Evolutionary conservation across 2,888 invertebrate genomes (phyloP), one percentile per base, ranked within the genome.

Genomic region (Drosophila silvestris): DNA sequence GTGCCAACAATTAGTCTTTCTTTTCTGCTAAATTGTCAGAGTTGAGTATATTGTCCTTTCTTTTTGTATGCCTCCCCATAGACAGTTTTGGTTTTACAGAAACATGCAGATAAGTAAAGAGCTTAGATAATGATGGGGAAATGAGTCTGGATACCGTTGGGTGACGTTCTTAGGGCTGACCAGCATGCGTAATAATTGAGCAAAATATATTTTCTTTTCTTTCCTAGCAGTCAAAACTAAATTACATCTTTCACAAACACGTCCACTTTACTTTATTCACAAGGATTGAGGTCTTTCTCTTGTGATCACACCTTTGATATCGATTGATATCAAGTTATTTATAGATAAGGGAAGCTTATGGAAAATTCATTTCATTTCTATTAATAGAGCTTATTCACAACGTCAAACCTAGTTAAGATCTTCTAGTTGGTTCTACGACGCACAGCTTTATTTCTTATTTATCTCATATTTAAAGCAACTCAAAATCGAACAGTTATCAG

Each of bases 1-100:
- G 56, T 62, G 58, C 41, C 37, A 69, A 64, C 41, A 58, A 58
- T 58, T 58, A 58, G 32, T 58, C 44, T 32, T 70, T 70, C 54
- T 62, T 71, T 62, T 66, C 60, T 62, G 70, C 50, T 39, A 75
- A 75, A 74, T 74, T 62, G 78, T 70, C 71, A 71, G 52, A 33
- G 47, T 22, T 30, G 4, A 28, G 30, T n/a, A 10, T 22, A n/a
- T 41, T 41, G 1, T 32, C 0, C 10, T 16, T 0, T 22, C 39
- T 12, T 39, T 61, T 37, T 35, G 35, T 66, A 32, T 22, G 61
- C 30, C 52, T 53, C 30, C 37, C 52, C 16, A 32, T 2, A 3
- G 52, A 53, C 52, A 30, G 28, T 52, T 6, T 10, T 22, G 30
- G 22, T 22, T 22, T 22, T 30, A 5, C 32, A 14, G 12, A 26